A percentile compares a stretch with the other conserved stretches of the same genome.
phyloP scores from a whole-genome alignment of 2,797 vertebrate genomes.

The Chelon auratus region DNA sequence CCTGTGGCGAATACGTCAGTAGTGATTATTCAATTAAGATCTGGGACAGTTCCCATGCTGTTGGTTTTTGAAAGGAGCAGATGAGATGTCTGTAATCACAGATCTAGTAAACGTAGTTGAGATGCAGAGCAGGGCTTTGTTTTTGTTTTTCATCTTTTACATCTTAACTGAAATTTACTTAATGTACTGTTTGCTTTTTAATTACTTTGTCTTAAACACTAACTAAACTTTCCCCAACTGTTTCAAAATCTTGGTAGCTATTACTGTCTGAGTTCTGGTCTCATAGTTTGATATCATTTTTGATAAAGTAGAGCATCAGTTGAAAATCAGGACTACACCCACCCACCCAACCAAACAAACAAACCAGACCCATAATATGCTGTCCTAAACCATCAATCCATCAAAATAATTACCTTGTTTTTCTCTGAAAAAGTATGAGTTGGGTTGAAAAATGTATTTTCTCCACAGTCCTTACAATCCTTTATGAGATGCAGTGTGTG shows the following conservation, averaged over 20 bases:
- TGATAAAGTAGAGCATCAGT: conserved; percentile 8
- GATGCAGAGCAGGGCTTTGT: conserved; percentile 36
- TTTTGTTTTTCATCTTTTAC: conserved; percentile 22
- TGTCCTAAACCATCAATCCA: no score
- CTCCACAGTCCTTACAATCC: not conserved
- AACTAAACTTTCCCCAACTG: not conserved
- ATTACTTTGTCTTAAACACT: conserved; percentile 25
- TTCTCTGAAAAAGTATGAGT: not conserved
- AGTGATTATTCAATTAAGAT: conserved; percentile 75
- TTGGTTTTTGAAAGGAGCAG: conserved; percentile 46
- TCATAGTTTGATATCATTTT: not conserved
- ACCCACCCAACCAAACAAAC: conserved; percentile 9
- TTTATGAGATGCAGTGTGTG: conserved; percentile 8
- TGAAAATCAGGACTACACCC: conserved; percentile 15
- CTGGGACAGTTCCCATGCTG: conserved; percentile 61
- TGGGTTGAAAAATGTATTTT: conserved; percentile 1
- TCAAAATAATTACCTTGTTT: no score
- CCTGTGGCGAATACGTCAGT: conserved; percentile 56
- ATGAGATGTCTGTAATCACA: conserved; percentile 64
- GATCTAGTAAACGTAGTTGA: conserved; percentile 38
- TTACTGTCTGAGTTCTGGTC: not conserved
- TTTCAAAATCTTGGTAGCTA: conserved; percentile 14
- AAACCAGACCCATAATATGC: conserved; percentile 14
- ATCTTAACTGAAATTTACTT: not conserved
- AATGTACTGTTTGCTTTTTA: not conserved